Percentiles rank a stretch among this genome's conserved stretches.
Evolutionary conservation across 1,140 invertebrate genomes (phyloP).

Genomic region (Drosophila biarmipes): DNA sequence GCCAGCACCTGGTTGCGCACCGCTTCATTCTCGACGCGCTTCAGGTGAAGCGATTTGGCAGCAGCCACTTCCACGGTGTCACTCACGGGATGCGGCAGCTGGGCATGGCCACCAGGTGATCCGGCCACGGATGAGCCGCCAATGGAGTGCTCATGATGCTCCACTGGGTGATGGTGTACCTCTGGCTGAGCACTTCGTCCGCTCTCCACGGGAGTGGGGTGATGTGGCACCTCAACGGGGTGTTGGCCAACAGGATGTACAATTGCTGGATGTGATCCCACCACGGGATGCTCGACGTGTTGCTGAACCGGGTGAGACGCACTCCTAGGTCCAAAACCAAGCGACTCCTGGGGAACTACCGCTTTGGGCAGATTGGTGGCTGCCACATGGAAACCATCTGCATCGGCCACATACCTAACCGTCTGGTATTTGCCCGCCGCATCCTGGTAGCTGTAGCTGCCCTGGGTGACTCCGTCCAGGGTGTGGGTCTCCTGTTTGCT

Average conservation of each 20-base stretch:
- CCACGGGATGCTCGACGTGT: conserved; percentile 15
- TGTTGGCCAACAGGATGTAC: conserved; percentile 19
- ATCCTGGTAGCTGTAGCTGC: conserved; percentile 88
- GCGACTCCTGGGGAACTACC: conserved; percentile 12
- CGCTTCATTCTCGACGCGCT: conserved; percentile 61
- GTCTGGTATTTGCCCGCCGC: conserved; percentile 87
- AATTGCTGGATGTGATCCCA: conserved; percentile 1
- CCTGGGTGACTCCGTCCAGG: conserved; percentile 88
- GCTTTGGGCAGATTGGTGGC: conserved; percentile 88
- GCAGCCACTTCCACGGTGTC: conserved; percentile 83
- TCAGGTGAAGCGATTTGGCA: conserved; percentile 66
- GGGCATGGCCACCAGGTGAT: conserved; percentile 20
- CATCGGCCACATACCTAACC: conserved; percentile 87
- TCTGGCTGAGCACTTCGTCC: conserved; percentile 23
- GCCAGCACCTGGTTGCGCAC: conserved; percentile 55
- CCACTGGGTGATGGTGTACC: conserved; percentile 31
- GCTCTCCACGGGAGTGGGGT: conserved; percentile 9
- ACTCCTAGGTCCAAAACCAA: conserved; percentile 6
- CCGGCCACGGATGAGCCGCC: not conserved
- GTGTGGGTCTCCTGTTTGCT: conserved; percentile 88
- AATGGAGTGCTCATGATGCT: conserved; percentile 22
- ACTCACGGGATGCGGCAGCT: conserved; percentile 62
- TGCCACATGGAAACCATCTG: conserved; percentile 87
- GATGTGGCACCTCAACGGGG: conserved; percentile 11
- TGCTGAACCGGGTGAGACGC: not conserved